A percentile compares a stretch with the other conserved stretches of the same genome.
These are phyloP conservation scores for Acrossocheilus wenchowensis DNA, from an alignment of 2,797 vertebrate species.

Conservation along the genomic window DNA sequence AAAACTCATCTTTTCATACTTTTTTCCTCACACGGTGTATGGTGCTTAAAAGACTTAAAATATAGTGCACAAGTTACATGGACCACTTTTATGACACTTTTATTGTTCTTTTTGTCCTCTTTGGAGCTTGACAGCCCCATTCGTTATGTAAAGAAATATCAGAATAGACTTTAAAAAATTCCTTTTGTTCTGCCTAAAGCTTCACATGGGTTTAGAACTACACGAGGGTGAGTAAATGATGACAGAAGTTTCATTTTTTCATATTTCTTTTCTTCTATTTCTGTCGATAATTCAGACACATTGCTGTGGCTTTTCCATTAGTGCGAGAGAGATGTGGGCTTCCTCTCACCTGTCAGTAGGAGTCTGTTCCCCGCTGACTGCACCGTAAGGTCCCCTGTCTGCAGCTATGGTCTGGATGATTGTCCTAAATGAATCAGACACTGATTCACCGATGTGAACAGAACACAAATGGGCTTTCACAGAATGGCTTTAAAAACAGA, in stretches of 20 bases:
- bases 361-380: conserved; percentile 6
- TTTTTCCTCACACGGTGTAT: background rate
- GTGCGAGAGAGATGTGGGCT: background rate
- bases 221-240: background rate
- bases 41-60: background rate
- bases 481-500: background rate
- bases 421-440: conserved; percentile 32
- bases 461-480: background rate
- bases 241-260: background rate
- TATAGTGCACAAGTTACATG: background rate
- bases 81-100: background rate
- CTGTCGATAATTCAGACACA: background rate
- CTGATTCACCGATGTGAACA: conserved; percentile 1
- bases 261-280: background rate
- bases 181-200: background rate
- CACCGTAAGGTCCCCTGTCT: background rate
- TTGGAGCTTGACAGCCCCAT: background rate
- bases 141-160: background rate
- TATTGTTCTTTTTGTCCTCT: background rate
- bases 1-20: background rate
- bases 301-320: background rate
- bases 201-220: background rate
- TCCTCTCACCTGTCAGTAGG: conserved; percentile 8
- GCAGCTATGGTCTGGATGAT: background rate
- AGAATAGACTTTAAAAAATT: background rate